Conservation (phyloP, 1,140 invertebrate genomes). For the Dreissena rostriformis region DNA sequence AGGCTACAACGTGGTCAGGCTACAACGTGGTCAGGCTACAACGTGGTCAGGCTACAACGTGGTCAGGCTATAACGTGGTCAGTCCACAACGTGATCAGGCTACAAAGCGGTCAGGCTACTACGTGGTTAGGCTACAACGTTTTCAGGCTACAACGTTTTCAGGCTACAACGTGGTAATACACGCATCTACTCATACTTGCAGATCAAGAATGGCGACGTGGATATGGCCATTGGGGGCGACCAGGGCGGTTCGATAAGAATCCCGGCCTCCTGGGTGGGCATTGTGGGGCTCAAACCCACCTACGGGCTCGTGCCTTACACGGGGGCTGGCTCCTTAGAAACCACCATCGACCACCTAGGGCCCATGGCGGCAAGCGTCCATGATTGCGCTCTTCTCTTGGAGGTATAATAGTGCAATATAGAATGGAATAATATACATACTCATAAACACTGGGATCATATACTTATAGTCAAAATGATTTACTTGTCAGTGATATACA, state of each 20-base stretch:
- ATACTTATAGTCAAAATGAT: too few relatives aligned
- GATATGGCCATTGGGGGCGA: constrained; percentile 76
- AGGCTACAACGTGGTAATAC: neutral
- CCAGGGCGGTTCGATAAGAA: constrained; percentile 77
- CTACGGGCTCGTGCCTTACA: constrained; percentile 76
- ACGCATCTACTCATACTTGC: neutral
- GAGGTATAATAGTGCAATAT: constrained; percentile 58
- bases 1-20: too few relatives aligned
- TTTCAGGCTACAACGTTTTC: too few relatives aligned
- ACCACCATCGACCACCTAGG: constrained; percentile 73
- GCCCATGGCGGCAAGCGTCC: constrained; percentile 72
- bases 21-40: too few relatives aligned
- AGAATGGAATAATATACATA: too few relatives aligned
- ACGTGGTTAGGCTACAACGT: too few relatives aligned
- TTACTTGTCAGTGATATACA: too few relatives aligned
- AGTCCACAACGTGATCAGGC: too few relatives aligned
- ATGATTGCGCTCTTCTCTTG: constrained; percentile 74
- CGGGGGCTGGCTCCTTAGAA: constrained; percentile 67
- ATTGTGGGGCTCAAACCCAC: constrained; percentile 79
- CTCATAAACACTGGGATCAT: too few relatives aligned
- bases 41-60: too few relatives aligned
- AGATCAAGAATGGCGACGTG: constrained; percentile 66
- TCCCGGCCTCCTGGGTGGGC: constrained; percentile 76
- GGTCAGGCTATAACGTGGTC: too few relatives aligned
- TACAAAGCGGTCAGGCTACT: too few relatives aligned